Conservation (phyloP, 2,113 vertebrate species). For the Limanda limanda region DNA sequence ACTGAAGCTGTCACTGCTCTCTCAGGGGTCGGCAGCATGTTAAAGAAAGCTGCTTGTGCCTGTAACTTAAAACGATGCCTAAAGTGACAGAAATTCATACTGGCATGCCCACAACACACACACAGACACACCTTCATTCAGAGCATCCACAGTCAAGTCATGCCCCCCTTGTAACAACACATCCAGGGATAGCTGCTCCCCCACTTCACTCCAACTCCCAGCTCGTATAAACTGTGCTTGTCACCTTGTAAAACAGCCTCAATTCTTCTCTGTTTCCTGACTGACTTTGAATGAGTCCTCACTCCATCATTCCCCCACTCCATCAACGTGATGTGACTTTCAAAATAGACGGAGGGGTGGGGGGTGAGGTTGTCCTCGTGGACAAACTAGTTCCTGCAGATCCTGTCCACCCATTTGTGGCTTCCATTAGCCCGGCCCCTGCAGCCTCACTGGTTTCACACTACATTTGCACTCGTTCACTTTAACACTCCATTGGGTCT, state of each 20-base stretch:
- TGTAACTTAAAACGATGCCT: constrained; percentile 66
- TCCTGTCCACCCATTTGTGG: constrained; percentile 82
- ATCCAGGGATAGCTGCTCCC: constrained; percentile 33
- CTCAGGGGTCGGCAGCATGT: constrained; percentile 49
- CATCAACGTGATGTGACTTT: constrained; percentile 55
- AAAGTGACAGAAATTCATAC: constrained; percentile 63
- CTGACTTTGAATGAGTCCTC: constrained; percentile 51
- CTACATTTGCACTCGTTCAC: constrained; percentile 85
- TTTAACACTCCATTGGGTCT: constrained; percentile 87
- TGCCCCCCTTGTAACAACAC: constrained; percentile 35
- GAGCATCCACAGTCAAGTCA: constrained; percentile 38
- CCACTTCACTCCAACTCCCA: constrained; percentile 16
- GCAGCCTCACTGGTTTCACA: constrained; percentile 83
- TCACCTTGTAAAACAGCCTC: constrained; percentile 53
- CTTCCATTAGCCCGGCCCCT: constrained; percentile 83
- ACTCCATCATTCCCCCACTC: constrained; percentile 30
- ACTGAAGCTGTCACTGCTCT: constrained; percentile 42
- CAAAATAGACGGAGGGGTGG: constrained; percentile 53
- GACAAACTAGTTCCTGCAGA: constrained; percentile 70
- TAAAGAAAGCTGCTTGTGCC: constrained; percentile 57
- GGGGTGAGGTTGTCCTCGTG: constrained; percentile 5
- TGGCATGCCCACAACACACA: constrained; percentile 45
- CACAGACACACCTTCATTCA: constrained; percentile 18
- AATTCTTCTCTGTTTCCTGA: constrained; percentile 33
- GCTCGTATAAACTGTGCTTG: constrained; percentile 43